A percentile compares a stretch with the other conserved stretches of the same genome.
Evolutionary conservation across 2,888 invertebrate genomes (phyloP).

Genomic region (Panzeria rudis): DNA sequence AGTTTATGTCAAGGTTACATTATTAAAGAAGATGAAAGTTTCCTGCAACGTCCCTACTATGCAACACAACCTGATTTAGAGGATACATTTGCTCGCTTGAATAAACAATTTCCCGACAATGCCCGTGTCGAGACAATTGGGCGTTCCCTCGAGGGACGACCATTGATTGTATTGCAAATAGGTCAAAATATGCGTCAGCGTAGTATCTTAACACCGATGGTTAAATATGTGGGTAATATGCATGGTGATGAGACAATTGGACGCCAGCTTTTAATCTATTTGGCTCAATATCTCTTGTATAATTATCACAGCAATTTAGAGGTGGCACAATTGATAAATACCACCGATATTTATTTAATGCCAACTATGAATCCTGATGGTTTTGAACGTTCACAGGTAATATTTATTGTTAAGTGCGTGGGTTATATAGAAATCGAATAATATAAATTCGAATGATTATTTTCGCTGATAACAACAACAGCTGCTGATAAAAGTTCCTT

Average conservation of each 20-base stretch:
- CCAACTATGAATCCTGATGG: constrained; percentile 99
- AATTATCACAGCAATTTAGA: constrained; percentile 89
- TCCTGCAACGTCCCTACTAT: constrained; percentile 87
- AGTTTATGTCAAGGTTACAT: constrained; percentile 74
- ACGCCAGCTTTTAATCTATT: constrained; percentile 91
- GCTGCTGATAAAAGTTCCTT: background rate
- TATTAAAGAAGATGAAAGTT: constrained; percentile 85
- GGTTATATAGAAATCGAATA: background rate
- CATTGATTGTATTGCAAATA: constrained; percentile 89
- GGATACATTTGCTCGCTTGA: constrained; percentile 86
- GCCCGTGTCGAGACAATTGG: constrained; percentile 91
- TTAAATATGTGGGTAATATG: constrained; percentile 98
- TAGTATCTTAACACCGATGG: constrained; percentile 90
- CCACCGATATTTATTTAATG: constrained; percentile 96
- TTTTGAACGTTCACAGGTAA: constrained; percentile 92
- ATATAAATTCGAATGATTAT: background rate
- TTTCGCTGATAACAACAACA: constrained; percentile 35
- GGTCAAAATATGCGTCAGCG: constrained; percentile 87
- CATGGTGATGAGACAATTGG: constrained; percentile 97
- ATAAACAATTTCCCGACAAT: constrained; percentile 87
- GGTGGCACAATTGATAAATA: constrained; percentile 91
- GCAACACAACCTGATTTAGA: constrained; percentile 89
- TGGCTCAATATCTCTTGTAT: constrained; percentile 92
- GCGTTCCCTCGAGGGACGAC: constrained; percentile 91
- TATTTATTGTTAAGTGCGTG: background rate